phyloP scores from a whole-genome alignment of 2,888 invertebrate genomes.

The Andrena haemorrhoa region DNA sequence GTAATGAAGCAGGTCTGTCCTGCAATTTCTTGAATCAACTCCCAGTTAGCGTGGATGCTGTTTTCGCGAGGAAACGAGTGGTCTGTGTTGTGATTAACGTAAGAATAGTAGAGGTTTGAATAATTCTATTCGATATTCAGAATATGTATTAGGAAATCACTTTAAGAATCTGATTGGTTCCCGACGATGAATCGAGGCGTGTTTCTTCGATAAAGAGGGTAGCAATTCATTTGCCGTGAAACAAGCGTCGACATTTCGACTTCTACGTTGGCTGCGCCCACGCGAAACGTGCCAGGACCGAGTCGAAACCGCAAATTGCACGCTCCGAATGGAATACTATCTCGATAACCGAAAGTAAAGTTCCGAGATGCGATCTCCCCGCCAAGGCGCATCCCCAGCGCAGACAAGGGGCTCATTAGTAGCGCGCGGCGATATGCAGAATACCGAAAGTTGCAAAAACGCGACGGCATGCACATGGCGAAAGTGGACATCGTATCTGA shows the following conservation, averaged over 20 bases:
- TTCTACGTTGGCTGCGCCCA: neutral
- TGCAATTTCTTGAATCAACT: slow-evolving; percentile 52
- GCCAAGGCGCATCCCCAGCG: slow-evolving; percentile 38
- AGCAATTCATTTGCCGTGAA: neutral
- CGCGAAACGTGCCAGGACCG: slow-evolving; percentile 11
- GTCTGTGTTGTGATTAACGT: neutral
- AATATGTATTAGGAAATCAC: too few species aligned
- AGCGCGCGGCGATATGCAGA: slow-evolving; percentile 54
- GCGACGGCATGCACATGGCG: slow-evolving; percentile 56
- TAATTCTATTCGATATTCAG: too few species aligned
- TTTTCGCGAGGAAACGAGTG: neutral
- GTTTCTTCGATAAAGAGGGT: neutral
- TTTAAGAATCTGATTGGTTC: too few species aligned
- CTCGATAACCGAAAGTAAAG: slow-evolving; percentile 49
- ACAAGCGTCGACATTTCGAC: slow-evolving; percentile 11
- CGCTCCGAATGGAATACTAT: slow-evolving; percentile 40
- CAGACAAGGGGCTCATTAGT: slow-evolving; percentile 70
- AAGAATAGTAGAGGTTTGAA: neutral
- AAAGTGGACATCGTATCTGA: slow-evolving; percentile 68
- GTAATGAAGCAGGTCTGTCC: slow-evolving; percentile 55
- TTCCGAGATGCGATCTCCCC: slow-evolving; percentile 30
- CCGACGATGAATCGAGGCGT: too few species aligned
- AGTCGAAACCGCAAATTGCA: slow-evolving; percentile 34
- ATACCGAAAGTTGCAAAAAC: slow-evolving; percentile 66
- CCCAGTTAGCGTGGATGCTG: neutral